Base-by-base conservation (phyloP, 2,888 invertebrate species). In the Cryptus viduatorius region DNA sequence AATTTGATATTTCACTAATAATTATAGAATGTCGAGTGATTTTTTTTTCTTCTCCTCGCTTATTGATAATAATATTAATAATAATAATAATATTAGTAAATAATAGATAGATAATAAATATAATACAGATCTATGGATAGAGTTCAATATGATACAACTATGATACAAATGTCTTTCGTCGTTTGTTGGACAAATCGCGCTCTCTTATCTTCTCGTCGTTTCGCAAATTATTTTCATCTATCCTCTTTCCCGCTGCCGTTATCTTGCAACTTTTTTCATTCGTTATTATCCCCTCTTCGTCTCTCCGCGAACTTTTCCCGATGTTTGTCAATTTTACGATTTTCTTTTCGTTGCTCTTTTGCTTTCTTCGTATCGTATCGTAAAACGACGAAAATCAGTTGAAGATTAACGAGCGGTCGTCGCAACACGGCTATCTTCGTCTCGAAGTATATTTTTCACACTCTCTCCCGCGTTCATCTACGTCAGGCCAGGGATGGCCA, bases 61-160 rank as follows among this genome's bases (percentile, higher is more conserved):
- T 92, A 90, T 89, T 91, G 90, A 90, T 92, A 91, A 89, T 90
- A 86, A 88, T 88, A 88, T 88, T 90, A 87, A 89, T 77, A 61
- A 89, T 89, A 89, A 90, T 90, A 89, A 89, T 89, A 77, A 81
- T 82, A 79, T 78, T 77, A 77, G 65, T 77, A 72, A 84, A 65
- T 83, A 83, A 85, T 87, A 86, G 83, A 83, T 87, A 85, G 83
- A 83, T 88, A 91, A 91, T 91, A 91, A 92, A 91, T 93, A 93
- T 93, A 92, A 93, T 93, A 93, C 93, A 93, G 89, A 91, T 92
- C 92, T 93, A 92, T 93, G 90, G 91, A 92, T 93, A 92, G 87
- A 88, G 90, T 91, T 93, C 91, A 90, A 88, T 93, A 93, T 93
- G 90, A 89, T 93, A 93, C 93, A 93, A 89, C 90, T 94, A 93